A percentile compares a stretch with the other conserved stretches of the same genome.
Evolutionary conservation across 1,140 invertebrate species (phyloP).

Genomic region (Zaprionus taronus): DNA sequence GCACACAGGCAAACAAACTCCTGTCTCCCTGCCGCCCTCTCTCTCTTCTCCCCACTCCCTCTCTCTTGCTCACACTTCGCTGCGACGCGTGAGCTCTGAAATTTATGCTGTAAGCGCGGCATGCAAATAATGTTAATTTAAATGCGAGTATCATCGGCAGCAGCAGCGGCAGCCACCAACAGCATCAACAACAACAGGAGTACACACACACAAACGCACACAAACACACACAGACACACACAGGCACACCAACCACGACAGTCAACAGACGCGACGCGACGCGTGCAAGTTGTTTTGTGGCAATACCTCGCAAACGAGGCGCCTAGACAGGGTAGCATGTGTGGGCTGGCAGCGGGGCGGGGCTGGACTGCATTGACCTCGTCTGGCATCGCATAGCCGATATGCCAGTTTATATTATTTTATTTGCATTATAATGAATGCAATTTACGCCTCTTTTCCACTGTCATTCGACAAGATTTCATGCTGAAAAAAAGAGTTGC

Average conservation of each 20-base stretch:
- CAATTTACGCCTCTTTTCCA: constrained; percentile 6
- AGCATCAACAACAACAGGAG: constrained; percentile 53
- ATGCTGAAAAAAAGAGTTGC: background rate
- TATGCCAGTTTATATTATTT: constrained; percentile 7
- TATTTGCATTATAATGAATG: constrained; percentile 11
- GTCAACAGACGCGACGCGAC: constrained; percentile 11
- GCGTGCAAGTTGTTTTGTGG: constrained; percentile 24
- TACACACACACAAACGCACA: constrained; percentile 9
- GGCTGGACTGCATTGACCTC: too few relatives aligned
- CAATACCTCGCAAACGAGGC: constrained; percentile 4
- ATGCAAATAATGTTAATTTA: constrained; percentile 82
- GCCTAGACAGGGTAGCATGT: background rate
- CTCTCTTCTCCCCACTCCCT: background rate
- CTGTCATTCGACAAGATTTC: background rate
- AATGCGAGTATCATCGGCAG: constrained; percentile 77
- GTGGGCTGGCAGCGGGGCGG: background rate
- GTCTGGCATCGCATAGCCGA: background rate
- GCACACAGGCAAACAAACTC: constrained; percentile 5
- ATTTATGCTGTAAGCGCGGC: constrained; percentile 78
- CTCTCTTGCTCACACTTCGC: background rate
- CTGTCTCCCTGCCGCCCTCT: background rate
- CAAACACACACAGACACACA: background rate
- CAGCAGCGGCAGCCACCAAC: constrained; percentile 14
- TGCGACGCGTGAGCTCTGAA: constrained; percentile 48
- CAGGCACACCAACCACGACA: background rate